Base-by-base conservation (phyloP, 2,113 vertebrate genomes). In the Vicugna pacos region DNA sequence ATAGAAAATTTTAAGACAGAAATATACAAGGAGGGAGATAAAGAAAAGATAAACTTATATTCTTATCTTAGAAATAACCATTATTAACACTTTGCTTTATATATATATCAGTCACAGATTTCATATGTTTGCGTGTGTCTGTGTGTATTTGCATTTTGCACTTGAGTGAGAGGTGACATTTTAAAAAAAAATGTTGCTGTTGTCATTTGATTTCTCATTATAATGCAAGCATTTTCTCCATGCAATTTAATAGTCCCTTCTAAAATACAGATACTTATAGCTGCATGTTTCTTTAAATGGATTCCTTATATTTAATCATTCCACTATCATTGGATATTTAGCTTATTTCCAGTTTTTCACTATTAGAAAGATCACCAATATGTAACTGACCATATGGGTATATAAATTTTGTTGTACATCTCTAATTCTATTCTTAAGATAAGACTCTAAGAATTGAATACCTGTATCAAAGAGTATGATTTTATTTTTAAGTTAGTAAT, bases 401-500 rank as follows among this genome's bases (percentile, higher is more conserved):
- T 73, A 52, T 7, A 89, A 19, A 85, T 69, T 9, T 81, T 96
- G 11, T 79, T 92, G 3, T 52, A 32, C 5, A 75, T 86, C 6
- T 76, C 19, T 50, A 48, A 69, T 79, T 76, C 1, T 87, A 26
- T 56, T 8, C 12, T 95, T 56, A 72, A 5, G 11, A 65, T 54
- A 93, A 72, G 15, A 77, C 54, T 0, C 20, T 85, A 81, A 80
- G 2, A 91, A 72, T 4, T 48, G 30, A 60, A 64, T 89, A 95
- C 8, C 19, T 46, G 1, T 12, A 84, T 93, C 52, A 69, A 90
- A 90, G 3, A 75, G 17, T 32, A 26, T 95, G 56, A 42, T 42
- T 95, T 90, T 70, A 93, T 79, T 93, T 94, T 64, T 69, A 80
- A 83, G 8, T 5, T 13, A 86, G 5, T 17, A n/a, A 30, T 65